Percentiles rank a stretch among this genome's conserved stretches.
These are phyloP conservation scores for Leptopilina drosophilae DNA, from an alignment of 2,888 invertebrate genomes.

Conservation along the genomic window DNA sequence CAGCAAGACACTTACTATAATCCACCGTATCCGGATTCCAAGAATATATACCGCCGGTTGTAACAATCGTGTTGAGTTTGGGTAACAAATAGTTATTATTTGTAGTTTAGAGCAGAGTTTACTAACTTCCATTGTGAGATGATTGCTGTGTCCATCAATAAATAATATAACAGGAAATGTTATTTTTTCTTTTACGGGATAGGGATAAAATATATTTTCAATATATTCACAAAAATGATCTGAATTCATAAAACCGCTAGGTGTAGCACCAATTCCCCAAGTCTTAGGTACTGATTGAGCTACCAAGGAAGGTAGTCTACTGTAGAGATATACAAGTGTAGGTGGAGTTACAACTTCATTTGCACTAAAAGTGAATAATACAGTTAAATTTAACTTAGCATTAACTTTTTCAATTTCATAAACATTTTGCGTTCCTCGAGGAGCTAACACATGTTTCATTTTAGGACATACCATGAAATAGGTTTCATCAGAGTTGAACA, in stretches of 20 bases:
- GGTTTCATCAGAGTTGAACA: no score
- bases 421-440: slow-evolving; percentile 48
- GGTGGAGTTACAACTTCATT: slow-evolving; percentile 44
- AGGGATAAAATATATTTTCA: slow-evolving; percentile 42
- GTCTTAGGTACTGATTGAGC: slow-evolving; percentile 35
- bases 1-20: no score
- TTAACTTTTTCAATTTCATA: slow-evolving; percentile 43
- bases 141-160: slow-evolving; percentile 40
- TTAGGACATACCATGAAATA: no score
- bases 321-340: slow-evolving; percentile 46
- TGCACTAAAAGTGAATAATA: slow-evolving; percentile 46
- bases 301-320: slow-evolving; percentile 44
- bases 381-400: slow-evolving; percentile 43
- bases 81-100: no score
- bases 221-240: slow-evolving; percentile 47
- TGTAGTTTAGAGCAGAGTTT: no score
- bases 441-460: slow-evolving; percentile 58
- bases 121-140: no score
- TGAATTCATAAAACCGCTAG: slow-evolving; percentile 45
- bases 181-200: slow-evolving; percentile 30
- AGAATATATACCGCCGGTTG: no score
- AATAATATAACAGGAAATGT: slow-evolving; percentile 38
- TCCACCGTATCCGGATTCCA: no score
- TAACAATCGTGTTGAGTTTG: no score
- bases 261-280: slow-evolving; percentile 45